Evolutionary conservation across 2,113 vertebrate genomes (phyloP).

Genomic region (Fregata magnificens): DNA sequence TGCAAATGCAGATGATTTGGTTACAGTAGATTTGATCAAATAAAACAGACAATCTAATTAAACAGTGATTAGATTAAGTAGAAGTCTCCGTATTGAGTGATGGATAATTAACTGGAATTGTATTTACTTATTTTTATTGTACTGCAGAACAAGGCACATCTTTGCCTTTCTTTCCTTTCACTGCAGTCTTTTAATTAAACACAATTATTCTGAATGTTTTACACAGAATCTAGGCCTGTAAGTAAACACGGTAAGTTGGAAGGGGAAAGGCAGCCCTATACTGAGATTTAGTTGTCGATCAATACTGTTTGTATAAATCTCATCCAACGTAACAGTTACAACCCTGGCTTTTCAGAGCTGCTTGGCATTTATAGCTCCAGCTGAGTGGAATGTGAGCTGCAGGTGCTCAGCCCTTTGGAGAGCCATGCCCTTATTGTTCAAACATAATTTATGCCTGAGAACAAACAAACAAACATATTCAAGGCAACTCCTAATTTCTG

Average conservation of each 20-base stretch:
- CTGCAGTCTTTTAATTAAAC: conserved; percentile 53
- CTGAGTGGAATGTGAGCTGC: conserved; percentile 20
- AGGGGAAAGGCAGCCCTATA: background rate
- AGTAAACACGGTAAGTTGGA: background rate
- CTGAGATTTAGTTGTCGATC: background rate
- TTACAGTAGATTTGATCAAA: conserved; percentile 70
- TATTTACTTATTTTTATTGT: conserved; percentile 64
- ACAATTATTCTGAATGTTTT: background rate
- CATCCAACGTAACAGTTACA: background rate
- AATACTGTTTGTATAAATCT: background rate
- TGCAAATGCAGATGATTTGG: conserved; percentile 60
- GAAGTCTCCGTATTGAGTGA: conserved; percentile 65
- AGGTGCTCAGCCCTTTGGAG: conserved; percentile 19
- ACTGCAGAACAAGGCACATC: conserved; percentile 25
- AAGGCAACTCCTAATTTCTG: conserved; percentile 24
- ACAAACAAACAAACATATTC: conserved; percentile 26
- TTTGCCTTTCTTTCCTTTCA: conserved; percentile 55
- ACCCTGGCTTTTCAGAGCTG: background rate
- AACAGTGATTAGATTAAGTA: conserved; percentile 67
- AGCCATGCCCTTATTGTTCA: conserved; percentile 22
- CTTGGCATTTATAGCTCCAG: conserved; percentile 27
- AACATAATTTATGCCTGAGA: conserved; percentile 4
- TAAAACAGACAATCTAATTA: conserved; percentile 75
- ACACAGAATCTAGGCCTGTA: background rate
- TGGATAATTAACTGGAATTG: conserved; percentile 65